These are phyloP conservation scores for Aspiorhynchus laticeps DNA, from an alignment of 2,113 vertebrate genomes.

Conservation along the genomic window DNA sequence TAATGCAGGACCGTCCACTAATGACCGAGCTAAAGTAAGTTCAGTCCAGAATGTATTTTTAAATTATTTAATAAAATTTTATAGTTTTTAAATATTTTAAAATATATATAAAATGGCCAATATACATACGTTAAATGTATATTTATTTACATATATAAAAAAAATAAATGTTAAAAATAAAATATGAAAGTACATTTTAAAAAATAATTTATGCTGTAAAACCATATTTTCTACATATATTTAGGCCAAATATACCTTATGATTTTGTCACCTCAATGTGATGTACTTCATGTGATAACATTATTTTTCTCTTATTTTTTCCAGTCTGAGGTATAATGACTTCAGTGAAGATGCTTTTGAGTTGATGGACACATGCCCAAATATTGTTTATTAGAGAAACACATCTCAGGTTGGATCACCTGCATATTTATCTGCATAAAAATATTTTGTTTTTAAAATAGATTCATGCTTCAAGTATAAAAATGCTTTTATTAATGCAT, in stretches of 20 bases:
- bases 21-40: slow-evolving; percentile 69
- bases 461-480: neutral
- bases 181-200: too few species aligned
- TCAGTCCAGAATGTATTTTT: too few species aligned
- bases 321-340: slow-evolving; percentile 72
- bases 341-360: slow-evolving; percentile 70
- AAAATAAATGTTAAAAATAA: too few species aligned
- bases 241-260: neutral
- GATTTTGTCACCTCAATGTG: neutral
- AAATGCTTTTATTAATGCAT: neutral
- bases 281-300: neutral
- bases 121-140: neutral
- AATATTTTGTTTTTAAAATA: neutral
- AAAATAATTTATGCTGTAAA: too few species aligned
- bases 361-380: slow-evolving; percentile 61
- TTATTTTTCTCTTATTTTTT: neutral
- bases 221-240: neutral
- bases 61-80: too few species aligned
- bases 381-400: slow-evolving; percentile 65
- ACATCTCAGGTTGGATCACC: neutral
- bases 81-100: too few species aligned
- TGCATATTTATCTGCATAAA: neutral
- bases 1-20: slow-evolving; percentile 60
- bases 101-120: too few species aligned
- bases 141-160: neutral